phyloP scores from a whole-genome alignment of 64 coral and sea anemone species.

The Pachyseris speciosa region DNA sequence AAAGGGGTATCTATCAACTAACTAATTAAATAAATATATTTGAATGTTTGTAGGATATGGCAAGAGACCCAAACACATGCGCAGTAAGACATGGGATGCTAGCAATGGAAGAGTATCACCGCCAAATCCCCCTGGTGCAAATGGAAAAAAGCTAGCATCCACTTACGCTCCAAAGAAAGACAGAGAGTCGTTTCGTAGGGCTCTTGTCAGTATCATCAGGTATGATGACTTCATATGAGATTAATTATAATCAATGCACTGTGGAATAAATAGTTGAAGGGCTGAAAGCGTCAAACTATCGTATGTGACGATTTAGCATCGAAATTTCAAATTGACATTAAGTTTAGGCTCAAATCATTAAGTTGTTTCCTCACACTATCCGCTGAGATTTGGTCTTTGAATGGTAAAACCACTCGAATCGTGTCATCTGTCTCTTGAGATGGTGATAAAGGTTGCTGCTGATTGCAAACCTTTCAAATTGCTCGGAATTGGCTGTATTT shows the following conservation, averaged over 20 bases:
- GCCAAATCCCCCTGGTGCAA: conserved; percentile 38
- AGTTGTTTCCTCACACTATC: too few species aligned
- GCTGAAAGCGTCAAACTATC: too few species aligned
- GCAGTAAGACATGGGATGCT: conserved; percentile 97
- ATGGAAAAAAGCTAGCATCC: conserved; percentile 59
- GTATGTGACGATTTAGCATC: too few species aligned
- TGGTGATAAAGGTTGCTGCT: too few species aligned
- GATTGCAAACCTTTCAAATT: too few species aligned
- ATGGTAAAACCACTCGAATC: too few species aligned
- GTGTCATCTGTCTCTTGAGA: too few species aligned
- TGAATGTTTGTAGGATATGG: conserved; percentile 39
- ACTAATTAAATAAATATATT: not conserved
- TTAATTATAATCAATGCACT: not conserved
- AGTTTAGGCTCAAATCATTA: too few species aligned
- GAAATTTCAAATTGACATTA: too few species aligned
- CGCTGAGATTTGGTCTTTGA: too few species aligned
- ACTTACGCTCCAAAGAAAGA: conserved; percentile 94
- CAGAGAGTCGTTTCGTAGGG: conserved; percentile 96
- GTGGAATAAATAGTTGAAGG: not conserved
- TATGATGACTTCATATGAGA: not conserved
- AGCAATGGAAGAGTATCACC: conserved; percentile 59
- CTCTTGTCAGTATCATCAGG: conserved; percentile 98
- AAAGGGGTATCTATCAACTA: not conserved
- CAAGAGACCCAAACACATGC: conserved; percentile 77
- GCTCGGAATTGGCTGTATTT: too few species aligned